Conservation (phyloP, 2,797 vertebrate species). For the Callimico goeldii region DNA sequence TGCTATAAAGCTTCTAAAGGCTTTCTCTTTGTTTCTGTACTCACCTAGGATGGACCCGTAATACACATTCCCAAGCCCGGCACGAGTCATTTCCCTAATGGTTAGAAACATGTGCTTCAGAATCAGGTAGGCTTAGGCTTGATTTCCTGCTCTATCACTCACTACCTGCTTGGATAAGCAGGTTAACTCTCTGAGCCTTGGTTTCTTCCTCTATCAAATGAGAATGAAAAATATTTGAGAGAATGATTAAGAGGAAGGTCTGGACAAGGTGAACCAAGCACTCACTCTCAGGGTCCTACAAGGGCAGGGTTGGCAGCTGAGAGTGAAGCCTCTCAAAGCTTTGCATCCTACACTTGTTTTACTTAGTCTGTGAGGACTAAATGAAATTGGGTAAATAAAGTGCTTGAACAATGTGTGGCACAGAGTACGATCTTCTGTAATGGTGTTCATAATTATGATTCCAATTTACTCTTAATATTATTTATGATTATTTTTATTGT, state of each 20-base stretch:
- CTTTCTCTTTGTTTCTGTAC: neutral
- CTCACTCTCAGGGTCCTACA: neutral
- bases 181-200: neutral
- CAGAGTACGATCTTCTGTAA: neutral
- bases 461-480: neutral
- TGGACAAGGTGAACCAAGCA: neutral
- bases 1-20: neutral
- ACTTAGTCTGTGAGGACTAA: neutral
- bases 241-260: neutral
- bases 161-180: neutral
- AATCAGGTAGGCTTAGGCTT: neutral
- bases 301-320: neutral
- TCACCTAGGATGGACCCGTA: neutral
- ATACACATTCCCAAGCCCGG: neutral
- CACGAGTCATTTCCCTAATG: neutral
- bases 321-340: neutral
- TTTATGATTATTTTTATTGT: neutral
- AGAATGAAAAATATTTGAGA: neutral
- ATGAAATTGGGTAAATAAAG: neutral
- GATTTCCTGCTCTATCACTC: neutral
- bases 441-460: neutral
- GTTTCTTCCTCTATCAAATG: neutral
- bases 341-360: neutral
- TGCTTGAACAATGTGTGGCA: neutral
- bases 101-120: neutral